Conservation (phyloP, 2,113 vertebrate species). For the Prunella fulvescens region DNA sequence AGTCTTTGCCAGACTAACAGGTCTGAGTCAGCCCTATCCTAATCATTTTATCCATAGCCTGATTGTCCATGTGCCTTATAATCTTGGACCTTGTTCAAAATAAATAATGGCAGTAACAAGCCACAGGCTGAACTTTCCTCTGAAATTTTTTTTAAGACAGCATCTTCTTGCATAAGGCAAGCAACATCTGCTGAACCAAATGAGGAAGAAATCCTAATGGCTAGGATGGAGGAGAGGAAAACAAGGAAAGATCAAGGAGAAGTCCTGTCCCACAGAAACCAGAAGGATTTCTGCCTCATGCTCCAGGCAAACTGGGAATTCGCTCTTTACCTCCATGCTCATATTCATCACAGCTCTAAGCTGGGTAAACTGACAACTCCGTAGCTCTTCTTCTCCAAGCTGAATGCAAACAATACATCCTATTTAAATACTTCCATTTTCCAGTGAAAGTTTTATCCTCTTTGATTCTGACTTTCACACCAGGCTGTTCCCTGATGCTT, state of each 20-base stretch:
- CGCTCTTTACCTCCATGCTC: background rate
- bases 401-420: background rate
- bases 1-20: slow-evolving; percentile 56
- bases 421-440: background rate
- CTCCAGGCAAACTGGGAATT: background rate
- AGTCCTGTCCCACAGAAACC: background rate
- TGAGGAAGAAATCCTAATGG: background rate
- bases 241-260: background rate
- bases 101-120: slow-evolving; percentile 63
- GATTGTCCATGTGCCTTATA: slow-evolving; percentile 62
- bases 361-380: background rate
- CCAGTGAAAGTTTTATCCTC: background rate
- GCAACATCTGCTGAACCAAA: slow-evolving; percentile 27
- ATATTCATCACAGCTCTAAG: background rate
- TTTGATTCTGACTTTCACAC: background rate
- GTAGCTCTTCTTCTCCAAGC: background rate
- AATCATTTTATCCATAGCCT: slow-evolving; percentile 59
- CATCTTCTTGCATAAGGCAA: slow-evolving; percentile 43
- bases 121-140: slow-evolving; percentile 58
- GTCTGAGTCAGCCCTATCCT: slow-evolving; percentile 65
- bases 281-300: background rate
- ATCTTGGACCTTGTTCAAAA: slow-evolving; percentile 62
- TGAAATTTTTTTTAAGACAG: slow-evolving; percentile 47
- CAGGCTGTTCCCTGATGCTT: background rate
- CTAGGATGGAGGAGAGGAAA: background rate